Conservation (phyloP, 37 sponge, comb jelly and placozoan species). For the Cliona cf. orientalis region DNA sequence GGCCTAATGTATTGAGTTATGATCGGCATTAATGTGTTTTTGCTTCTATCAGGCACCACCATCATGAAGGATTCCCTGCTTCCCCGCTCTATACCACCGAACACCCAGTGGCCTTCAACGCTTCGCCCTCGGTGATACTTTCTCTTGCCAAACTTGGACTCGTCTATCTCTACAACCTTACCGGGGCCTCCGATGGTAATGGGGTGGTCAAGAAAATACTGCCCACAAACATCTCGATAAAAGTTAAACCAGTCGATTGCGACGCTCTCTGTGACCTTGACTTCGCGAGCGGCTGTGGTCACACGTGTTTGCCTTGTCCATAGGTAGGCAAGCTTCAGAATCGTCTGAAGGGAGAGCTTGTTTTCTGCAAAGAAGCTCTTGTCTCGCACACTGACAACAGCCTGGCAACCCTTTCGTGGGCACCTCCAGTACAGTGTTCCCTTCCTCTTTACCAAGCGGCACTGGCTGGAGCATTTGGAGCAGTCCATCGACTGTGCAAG, state of each 20-base stretch:
- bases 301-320: conserved; percentile 25
- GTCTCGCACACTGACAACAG: conserved; percentile 23
- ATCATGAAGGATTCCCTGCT: conserved; percentile 41
- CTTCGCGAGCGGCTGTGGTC: not conserved
- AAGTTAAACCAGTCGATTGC: conserved; percentile 50
- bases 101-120: conserved; percentile 63
- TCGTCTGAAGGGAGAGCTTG: conserved; percentile 4
- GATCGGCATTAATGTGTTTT: conserved; percentile 44
- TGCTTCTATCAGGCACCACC: conserved; percentile 24
- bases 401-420: conserved; percentile 40
- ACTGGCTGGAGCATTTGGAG: not conserved
- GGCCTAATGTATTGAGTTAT: conserved; percentile 31
- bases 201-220: conserved; percentile 46
- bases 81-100: conserved; percentile 47
- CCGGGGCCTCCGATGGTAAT: conserved; percentile 37
- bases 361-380: conserved; percentile 24
- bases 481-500: conserved; percentile 5
- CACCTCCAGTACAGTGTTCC: conserved; percentile 10
- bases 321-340: not conserved
- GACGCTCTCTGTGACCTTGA: not conserved
- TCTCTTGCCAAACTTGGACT: conserved; percentile 31
- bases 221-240: conserved; percentile 26
- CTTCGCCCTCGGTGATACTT: conserved; percentile 49
- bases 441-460: not conserved
- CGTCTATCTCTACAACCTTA: no score